A percentile compares a stretch with the other conserved stretches of the same genome.
Evolutionary conservation across 2,797 vertebrate species (phyloP).

Genomic region (Chelonia mydas): DNA sequence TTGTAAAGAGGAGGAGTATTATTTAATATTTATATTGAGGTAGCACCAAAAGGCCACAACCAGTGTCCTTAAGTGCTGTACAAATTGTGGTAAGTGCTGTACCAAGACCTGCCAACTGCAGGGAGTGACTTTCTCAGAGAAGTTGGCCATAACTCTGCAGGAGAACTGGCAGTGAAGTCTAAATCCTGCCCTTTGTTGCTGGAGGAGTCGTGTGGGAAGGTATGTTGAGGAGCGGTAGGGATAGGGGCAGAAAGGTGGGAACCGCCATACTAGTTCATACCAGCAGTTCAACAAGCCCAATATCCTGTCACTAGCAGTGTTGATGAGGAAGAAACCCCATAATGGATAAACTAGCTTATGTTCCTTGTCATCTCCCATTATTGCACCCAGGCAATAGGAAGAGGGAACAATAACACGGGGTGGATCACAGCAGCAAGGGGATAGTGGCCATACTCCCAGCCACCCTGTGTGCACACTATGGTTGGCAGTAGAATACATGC

Average conservation of each 20-base stretch:
- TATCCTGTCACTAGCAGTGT: background rate
- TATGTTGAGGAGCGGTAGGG: background rate
- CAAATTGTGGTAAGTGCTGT: too few species aligned
- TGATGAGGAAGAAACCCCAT: background rate
- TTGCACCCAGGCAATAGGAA: background rate
- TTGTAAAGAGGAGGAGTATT: background rate
- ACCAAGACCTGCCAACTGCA: background rate
- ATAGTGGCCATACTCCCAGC: accelerated
- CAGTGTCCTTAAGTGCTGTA: background rate
- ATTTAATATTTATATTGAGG: background rate
- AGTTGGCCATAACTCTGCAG: background rate
- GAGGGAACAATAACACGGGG: background rate
- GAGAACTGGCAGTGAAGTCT: background rate
- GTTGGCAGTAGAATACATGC: background rate
- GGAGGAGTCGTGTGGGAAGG: background rate
- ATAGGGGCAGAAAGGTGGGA: background rate
- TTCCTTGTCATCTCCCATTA: background rate
- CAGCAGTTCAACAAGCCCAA: background rate
- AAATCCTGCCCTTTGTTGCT: background rate
- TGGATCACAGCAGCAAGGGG: background rate
- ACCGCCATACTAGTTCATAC: background rate
- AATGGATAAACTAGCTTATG: background rate
- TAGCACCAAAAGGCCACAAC: background rate
- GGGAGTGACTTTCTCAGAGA: background rate
- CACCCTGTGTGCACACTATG: background rate